Evolutionary conservation across 2,113 vertebrate species (phyloP).

Genomic region (Erythrocercus mccallii): DNA sequence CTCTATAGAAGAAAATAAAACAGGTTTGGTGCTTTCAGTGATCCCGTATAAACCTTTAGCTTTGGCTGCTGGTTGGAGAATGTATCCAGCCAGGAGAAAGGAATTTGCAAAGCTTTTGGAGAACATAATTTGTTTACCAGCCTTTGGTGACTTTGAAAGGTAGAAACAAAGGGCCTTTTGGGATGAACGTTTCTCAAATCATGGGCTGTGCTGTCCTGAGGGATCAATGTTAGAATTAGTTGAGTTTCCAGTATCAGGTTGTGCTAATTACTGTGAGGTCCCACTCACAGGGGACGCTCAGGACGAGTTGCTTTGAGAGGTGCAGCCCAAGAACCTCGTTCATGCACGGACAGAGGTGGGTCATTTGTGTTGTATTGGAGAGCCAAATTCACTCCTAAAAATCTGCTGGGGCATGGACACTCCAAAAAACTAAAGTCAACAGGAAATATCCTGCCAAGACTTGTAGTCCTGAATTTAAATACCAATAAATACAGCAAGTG

Average conservation of each 20-base stretch:
- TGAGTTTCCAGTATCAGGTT: not conserved
- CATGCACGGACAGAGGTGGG: accelerated
- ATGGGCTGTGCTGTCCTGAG: not conserved
- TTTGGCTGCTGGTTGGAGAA: not conserved
- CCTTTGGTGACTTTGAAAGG: not conserved
- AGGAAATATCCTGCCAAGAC: not conserved
- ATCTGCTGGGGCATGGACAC: accelerated
- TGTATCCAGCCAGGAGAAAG: not conserved
- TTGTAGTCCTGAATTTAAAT: not conserved
- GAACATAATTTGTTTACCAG: not conserved
- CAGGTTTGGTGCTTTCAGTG: not conserved
- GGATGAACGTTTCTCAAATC: accelerated
- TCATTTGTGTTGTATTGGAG: accelerated
- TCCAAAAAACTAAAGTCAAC: accelerated
- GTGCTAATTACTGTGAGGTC: not conserved
- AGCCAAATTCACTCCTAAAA: not conserved
- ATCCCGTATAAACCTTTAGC: not conserved
- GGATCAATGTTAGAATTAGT: not conserved
- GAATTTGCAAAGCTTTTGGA: not conserved
- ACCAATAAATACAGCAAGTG: not conserved
- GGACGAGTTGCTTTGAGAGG: not conserved
- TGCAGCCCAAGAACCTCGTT: not conserved
- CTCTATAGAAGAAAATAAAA: not conserved
- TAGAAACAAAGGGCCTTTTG: not conserved
- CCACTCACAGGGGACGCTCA: not conserved